phyloP scores from a whole-genome alignment of 2,888 invertebrate genomes.

The Zelleria hepariella region DNA sequence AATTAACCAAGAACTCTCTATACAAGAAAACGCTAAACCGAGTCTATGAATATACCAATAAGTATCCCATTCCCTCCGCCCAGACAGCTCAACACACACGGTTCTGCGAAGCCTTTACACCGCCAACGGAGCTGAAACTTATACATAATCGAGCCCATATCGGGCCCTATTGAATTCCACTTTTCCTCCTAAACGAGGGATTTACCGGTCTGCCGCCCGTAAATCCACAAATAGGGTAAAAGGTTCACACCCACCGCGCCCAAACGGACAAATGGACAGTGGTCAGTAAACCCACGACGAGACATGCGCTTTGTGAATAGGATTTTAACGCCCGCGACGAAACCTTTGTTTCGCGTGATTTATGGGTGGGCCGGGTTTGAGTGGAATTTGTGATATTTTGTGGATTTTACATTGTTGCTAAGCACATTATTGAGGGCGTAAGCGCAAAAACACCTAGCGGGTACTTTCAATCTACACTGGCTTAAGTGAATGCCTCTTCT shows the following conservation, averaged over 20 bases:
- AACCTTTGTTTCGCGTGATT: background rate
- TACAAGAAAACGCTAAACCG: background rate
- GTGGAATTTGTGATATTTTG: background rate
- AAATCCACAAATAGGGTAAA: slow-evolving; percentile 21
- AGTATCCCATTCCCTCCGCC: background rate
- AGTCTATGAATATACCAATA: background rate
- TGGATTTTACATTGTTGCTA: background rate
- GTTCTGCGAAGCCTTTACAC: slow-evolving; percentile 28
- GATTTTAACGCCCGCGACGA: background rate
- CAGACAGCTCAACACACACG: background rate
- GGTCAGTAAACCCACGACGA: slow-evolving; percentile 34
- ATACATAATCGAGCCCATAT: slow-evolving; percentile 44
- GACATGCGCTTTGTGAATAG: background rate
- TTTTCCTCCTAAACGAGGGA: slow-evolving; percentile 32
- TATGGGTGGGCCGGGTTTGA: background rate
- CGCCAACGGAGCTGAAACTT: slow-evolving; percentile 18
- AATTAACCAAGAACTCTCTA: no score
- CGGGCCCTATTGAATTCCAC: slow-evolving; percentile 37
- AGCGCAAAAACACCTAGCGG: no score
- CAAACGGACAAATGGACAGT: slow-evolving; percentile 66
- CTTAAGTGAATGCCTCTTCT: no score
- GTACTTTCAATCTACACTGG: no score
- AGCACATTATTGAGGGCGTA: no score
- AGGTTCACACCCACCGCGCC: slow-evolving; percentile 49
- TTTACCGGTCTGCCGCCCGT: slow-evolving; percentile 21